Conservation (phyloP, 2,113 vertebrate species). For the Amphilophus citrinellus region DNA sequence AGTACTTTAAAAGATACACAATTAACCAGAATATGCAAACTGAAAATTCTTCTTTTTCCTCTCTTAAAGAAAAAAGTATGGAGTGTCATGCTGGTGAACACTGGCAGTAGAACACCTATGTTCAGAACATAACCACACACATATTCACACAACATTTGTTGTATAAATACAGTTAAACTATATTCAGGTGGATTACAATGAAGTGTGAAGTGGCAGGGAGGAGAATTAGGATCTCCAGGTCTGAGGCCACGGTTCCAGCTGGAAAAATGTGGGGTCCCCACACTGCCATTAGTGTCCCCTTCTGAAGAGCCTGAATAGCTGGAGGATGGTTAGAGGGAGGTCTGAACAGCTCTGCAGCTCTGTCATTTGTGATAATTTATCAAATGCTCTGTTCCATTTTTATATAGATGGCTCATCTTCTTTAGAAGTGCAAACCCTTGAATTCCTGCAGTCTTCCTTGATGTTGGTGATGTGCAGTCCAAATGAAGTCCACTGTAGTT, state of each 20-base stretch:
- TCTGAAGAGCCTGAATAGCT: background rate
- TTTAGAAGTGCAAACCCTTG: too few relatives aligned
- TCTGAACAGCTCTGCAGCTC: background rate
- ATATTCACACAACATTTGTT: too few relatives aligned
- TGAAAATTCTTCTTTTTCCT: background rate
- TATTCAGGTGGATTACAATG: too few relatives aligned
- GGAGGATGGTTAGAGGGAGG: too few relatives aligned
- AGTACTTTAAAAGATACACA: background rate
- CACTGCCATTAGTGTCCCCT: too few relatives aligned
- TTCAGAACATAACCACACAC: too few relatives aligned
- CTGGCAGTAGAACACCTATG: background rate
- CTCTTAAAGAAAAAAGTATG: background rate
- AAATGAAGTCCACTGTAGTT: background rate
- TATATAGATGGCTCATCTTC: background rate
- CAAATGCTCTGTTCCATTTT: background rate
- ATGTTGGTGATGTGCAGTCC: too few relatives aligned
- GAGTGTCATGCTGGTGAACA: background rate
- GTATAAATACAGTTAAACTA: too few relatives aligned
- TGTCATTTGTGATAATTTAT: background rate
- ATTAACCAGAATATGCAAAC: background rate
- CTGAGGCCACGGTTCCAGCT: background rate
- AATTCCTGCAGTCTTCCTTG: too few relatives aligned
- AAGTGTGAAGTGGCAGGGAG: too few relatives aligned
- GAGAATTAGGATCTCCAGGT: too few relatives aligned
- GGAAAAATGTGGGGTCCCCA: too few relatives aligned